Conservation (phyloP, 2,888 invertebrate genomes). For the Mythimna lalbum region DNA sequence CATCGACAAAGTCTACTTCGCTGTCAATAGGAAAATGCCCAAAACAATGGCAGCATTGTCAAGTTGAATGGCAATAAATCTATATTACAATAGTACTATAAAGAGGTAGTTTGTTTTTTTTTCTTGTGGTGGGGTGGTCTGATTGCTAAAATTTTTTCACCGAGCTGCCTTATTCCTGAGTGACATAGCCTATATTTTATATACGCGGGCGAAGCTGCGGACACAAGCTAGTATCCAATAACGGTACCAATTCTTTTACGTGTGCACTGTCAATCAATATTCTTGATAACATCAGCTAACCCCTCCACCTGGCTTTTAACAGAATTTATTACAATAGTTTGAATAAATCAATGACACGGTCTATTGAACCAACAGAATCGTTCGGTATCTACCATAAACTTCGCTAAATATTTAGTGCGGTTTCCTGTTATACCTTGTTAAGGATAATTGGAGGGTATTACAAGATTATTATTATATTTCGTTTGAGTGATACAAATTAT, state of each 20-base stretch:
- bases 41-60: no score
- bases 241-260: conserved; percentile 1
- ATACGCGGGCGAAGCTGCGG: no score
- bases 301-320: conserved; percentile 54
- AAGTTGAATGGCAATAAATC: no score
- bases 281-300: conserved; percentile 58
- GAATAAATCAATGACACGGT: conserved; percentile 71
- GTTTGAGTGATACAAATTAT: conserved; percentile 6
- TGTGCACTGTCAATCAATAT: conserved; percentile 58
- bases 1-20: no score
- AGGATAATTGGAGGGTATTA: conserved; percentile 30
- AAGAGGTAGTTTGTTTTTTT: no score
- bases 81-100: no score
- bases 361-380: conserved; percentile 56
- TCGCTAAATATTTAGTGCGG: conserved; percentile 19
- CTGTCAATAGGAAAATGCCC: no score
- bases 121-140: no score
- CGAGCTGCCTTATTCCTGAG: no score
- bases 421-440: conserved; percentile 44
- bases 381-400: conserved; percentile 26
- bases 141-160: no score
- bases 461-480: background rate
- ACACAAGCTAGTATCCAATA: no score
- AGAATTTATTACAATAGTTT: conserved; percentile 1
- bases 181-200: no score